These are phyloP conservation scores for Chalcosyrphus nemorum DNA, from an alignment of 2,888 invertebrate species.

Conservation along the genomic window DNA sequence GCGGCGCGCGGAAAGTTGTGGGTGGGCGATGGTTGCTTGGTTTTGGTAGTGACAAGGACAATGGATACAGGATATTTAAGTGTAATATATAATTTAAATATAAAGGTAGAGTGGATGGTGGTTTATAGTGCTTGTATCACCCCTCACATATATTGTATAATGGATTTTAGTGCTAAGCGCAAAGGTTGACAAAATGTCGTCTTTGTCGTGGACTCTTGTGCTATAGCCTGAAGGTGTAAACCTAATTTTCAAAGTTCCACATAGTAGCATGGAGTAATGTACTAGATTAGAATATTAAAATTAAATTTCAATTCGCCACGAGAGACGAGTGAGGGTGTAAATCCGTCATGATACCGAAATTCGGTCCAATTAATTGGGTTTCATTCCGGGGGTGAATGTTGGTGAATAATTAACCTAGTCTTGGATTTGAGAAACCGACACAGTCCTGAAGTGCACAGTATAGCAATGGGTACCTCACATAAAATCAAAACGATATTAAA, in stretches of 20 bases:
- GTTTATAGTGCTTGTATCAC: conserved; percentile 11
- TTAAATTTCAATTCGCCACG: conserved; percentile 56
- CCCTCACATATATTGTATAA: not conserved
- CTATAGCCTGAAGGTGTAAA: conserved; percentile 44
- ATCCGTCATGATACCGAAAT: conserved; percentile 45
- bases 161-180: not conserved
- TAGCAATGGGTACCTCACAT: no score
- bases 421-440: not conserved
- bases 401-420: conserved; percentile 49
- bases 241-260: conserved; percentile 41
- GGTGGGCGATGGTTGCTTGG: conserved; percentile 15
- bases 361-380: conserved; percentile 50
- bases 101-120: not conserved
- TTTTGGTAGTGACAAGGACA: conserved; percentile 52
- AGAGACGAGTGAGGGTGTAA: conserved; percentile 3
- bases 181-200: conserved; percentile 39
- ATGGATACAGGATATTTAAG: conserved; percentile 58
- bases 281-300: conserved; percentile 57
- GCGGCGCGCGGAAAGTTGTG: not conserved
- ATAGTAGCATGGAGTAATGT: not conserved
- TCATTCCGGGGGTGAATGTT: conserved; percentile 9
- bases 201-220: conserved; percentile 21
- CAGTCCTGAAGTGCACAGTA: no score
- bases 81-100: conserved; percentile 60
- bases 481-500: not conserved